Conservation (phyloP, 2,888 invertebrate genomes). For the Meloe dianella region DNA sequence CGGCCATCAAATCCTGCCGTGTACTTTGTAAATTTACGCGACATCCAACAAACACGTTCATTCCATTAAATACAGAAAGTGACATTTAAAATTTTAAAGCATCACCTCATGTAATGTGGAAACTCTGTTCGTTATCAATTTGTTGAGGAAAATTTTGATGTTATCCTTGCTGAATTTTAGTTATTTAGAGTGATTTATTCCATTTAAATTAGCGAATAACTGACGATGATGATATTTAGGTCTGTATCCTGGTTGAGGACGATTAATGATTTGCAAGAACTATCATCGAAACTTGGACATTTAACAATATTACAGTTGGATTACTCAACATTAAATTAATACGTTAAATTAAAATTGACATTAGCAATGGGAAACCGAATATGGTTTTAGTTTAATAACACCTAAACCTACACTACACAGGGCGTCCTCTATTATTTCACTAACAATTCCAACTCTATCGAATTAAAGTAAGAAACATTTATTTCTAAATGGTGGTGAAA, state of each 20-base stretch:
- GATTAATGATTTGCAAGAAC: slow-evolving; percentile 7
- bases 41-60: slow-evolving; percentile 12
- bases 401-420: background rate
- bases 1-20: slow-evolving; percentile 12
- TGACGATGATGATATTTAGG: background rate
- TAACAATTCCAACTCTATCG: slow-evolving; percentile 10
- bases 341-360: slow-evolving; percentile 19
- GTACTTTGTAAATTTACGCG: slow-evolving; percentile 14
- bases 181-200: background rate
- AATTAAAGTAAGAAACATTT: slow-evolving; percentile 8
- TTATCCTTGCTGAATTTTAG: background rate
- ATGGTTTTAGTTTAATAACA: background rate
- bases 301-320: slow-evolving; percentile 12
- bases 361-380: slow-evolving; percentile 5
- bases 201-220: background rate
- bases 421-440: background rate
- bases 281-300: slow-evolving; percentile 14
- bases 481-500: slow-evolving; percentile 7
- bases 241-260: slow-evolving; percentile 3
- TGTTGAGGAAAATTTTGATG: background rate
- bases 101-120: background rate
- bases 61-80: slow-evolving; percentile 15
- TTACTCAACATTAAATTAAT: slow-evolving; percentile 18
- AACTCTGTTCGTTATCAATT: background rate
- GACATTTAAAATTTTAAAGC: slow-evolving; percentile 13